Base-by-base conservation (phyloP, 2,113 vertebrate genomes). In the Mustela nigripes region DNA sequence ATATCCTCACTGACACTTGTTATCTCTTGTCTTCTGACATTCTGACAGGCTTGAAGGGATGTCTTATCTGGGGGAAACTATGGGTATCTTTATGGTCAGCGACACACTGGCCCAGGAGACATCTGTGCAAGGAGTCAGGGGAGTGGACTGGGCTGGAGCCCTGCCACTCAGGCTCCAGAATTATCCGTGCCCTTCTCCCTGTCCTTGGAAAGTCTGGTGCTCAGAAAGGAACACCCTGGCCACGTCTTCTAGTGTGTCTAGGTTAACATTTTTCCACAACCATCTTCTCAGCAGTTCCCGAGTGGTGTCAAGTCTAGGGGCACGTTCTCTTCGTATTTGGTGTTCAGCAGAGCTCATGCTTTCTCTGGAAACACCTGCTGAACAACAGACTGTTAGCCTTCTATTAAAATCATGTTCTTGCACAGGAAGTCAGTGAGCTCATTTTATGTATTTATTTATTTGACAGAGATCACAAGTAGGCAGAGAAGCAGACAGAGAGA, bases 81-180 rank as follows among this genome's bases (percentile, higher is more conserved):
- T 39, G 8, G 4, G 2, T 36, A 21, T 71, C 63, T 71, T 69
- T 78, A 60, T 19, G 19, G 8, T 9, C 16, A 28, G 73, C 24
- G 11, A 18, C 31, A 28, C 10, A 16, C 42, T 11, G 5, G 65
- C 73, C 69, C 26, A 11, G 0, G 36, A 71, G 80, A 22, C 11
- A 0, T 60, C 31, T 5, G 18, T 24, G 2, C 2, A 7, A 53
- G 82, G 56, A 19, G 0, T 0, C 7, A 0, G 11, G 45, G 91
- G 42, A 67, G n/a, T 16, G 5, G 31, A 65, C 18, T 10, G 1
- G 15, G 26, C 7, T 18, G 53, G 1, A 26, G 45, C 24, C 26
- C 36, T 24, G 22, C 28, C 2, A 6, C 33, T 60, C 45, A 0
- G 1, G 48, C 42, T 81, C 58, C 21, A 19, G 22, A 21, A 22